Evolutionary conservation across 1,140 invertebrate genomes (phyloP).

Genomic region (Bicyclus anynana): DNA sequence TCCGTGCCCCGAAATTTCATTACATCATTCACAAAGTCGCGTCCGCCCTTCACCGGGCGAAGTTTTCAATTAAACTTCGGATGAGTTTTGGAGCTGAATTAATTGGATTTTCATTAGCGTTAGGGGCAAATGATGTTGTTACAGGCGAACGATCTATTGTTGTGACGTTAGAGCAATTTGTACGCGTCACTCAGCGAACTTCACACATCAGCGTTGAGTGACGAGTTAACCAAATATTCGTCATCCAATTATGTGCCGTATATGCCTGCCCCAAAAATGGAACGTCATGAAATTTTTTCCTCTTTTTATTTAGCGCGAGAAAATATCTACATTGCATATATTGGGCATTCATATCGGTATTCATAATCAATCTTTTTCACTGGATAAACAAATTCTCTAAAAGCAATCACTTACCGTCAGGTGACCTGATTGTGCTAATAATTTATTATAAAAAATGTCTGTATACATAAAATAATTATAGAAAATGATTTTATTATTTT

Average conservation of each 20-base stretch:
- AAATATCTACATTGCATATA: no score
- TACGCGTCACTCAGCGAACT: conserved; percentile 57
- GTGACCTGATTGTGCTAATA: no score
- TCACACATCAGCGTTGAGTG: conserved; percentile 45
- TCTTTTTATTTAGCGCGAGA: no score
- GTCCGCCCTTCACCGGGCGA: conserved; percentile 49
- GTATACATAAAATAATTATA: no score
- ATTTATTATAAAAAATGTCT: no score
- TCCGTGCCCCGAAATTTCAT: conserved; percentile 62
- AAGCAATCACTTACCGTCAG: no score
- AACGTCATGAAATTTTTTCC: no score
- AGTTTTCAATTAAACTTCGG: conserved; percentile 75
- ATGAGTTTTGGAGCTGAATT: conserved; percentile 72
- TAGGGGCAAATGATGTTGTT: conserved; percentile 74
- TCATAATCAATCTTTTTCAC: no score
- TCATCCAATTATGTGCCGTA: neutral
- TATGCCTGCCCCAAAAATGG: neutral
- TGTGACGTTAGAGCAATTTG: conserved; percentile 55
- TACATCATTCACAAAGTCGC: conserved; percentile 64
- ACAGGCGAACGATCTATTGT: conserved; percentile 65
- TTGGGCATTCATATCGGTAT: no score
- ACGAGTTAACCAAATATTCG: conserved; percentile 19
- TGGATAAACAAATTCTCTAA: no score
- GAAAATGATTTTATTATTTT: no score
- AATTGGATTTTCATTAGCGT: conserved; percentile 75